Evolutionary conservation across 2,113 vertebrate species (phyloP).

Genomic region (Calidris pugnax): DNA sequence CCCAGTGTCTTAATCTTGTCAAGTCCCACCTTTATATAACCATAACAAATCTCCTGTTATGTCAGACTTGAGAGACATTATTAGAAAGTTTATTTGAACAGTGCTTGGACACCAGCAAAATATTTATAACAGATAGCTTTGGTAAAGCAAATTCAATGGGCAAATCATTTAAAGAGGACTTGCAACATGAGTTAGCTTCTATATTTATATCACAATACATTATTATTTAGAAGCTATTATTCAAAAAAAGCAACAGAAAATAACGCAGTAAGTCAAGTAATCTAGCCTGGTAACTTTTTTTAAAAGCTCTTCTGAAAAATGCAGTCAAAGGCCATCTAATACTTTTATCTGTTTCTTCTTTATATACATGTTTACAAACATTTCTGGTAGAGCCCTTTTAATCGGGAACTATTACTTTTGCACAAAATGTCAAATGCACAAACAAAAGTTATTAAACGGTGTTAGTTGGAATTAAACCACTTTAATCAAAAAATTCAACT

Average conservation of each 20-base stretch:
- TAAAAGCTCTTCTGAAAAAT: background rate
- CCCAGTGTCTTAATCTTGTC: background rate
- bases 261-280: background rate
- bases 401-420: background rate
- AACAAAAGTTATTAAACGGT: background rate
- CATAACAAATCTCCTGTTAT: slow-evolving; percentile 47
- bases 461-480: background rate
- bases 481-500: background rate
- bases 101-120: slow-evolving; percentile 67
- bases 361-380: background rate
- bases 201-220: background rate
- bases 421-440: background rate
- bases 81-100: slow-evolving; percentile 62
- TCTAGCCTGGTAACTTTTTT: background rate
- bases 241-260: background rate
- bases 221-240: background rate
- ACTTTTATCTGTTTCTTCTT: background rate
- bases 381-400: background rate
- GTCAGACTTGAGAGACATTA: slow-evolving; percentile 46
- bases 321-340: background rate
- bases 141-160: slow-evolving; percentile 1
- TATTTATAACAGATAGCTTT: slow-evolving; percentile 59
- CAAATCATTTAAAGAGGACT: background rate
- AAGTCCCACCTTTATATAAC: slow-evolving; percentile 38
- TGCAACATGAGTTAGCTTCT: background rate